Evolutionary conservation across 2,113 vertebrate genomes (phyloP).

Genomic region (Cyanoramphus novaezelandiae): DNA sequence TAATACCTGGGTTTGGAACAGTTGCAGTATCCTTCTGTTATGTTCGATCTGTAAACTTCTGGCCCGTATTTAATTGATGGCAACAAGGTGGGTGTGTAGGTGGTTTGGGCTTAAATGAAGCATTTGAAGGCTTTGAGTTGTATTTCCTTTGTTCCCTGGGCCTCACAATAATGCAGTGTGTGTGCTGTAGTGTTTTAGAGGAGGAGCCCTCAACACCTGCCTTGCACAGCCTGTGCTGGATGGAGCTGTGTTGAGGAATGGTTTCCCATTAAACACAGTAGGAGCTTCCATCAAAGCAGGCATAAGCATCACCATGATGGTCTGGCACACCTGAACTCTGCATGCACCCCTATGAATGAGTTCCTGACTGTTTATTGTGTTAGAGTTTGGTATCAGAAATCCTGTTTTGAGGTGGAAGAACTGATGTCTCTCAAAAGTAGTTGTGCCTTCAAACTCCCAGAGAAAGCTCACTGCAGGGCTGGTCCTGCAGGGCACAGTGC

Average conservation of each 20-base stretch:
- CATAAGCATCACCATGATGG: too few relatives aligned
- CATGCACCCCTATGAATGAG: fast-evolving
- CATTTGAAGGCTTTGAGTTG: neutral
- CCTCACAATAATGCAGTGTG: neutral
- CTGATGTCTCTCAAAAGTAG: neutral
- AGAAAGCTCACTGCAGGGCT: neutral
- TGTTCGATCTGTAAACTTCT: neutral
- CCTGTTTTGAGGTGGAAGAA: neutral
- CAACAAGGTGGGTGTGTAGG: neutral
- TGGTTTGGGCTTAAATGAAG: neutral
- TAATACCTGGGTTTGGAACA: neutral
- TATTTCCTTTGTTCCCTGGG: neutral
- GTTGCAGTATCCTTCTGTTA: neutral
- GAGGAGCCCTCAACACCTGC: neutral
- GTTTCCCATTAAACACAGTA: neutral
- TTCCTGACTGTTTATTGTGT: neutral
- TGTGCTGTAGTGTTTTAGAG: neutral
- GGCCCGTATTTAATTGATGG: neutral
- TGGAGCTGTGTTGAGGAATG: neutral
- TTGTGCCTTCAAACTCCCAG: neutral
- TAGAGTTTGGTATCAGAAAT: neutral
- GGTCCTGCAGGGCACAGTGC: neutral
- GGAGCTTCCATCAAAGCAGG: neutral
- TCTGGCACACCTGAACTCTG: neutral
- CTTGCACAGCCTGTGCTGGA: neutral